A percentile compares a stretch with the other conserved stretches of the same genome.
Conservation (phyloP, 2,113 vertebrate species). For the Lamprotornis superbus region DNA sequence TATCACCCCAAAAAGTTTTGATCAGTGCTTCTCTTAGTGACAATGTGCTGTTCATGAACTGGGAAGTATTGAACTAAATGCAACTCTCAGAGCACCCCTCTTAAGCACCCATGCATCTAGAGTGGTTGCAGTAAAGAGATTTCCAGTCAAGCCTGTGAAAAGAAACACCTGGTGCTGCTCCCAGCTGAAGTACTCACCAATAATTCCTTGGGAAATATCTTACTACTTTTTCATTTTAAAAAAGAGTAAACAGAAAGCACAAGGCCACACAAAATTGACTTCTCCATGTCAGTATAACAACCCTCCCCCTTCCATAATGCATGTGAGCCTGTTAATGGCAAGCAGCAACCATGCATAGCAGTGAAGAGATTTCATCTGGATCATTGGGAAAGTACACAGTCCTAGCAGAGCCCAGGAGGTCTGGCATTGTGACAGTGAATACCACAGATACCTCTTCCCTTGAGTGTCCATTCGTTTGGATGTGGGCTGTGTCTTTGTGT, state of each 20-base stretch:
- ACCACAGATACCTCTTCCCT: constrained; percentile 44
- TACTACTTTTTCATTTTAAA: constrained; percentile 34
- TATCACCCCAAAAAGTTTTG: neutral
- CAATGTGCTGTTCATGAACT: neutral
- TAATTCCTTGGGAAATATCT: neutral
- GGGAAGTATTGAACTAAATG: neutral
- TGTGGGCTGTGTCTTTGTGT: constrained; percentile 47
- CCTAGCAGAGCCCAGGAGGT: constrained; percentile 48
- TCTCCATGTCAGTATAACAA: neutral
- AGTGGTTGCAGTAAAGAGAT: neutral
- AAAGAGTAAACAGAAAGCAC: constrained; percentile 54
- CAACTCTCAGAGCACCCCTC: neutral
- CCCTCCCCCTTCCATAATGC: constrained; percentile 20
- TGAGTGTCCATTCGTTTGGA: neutral
- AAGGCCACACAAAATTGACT: constrained; percentile 44
- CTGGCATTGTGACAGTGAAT: neutral
- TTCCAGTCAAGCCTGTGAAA: constrained; percentile 8
- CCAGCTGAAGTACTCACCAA: neutral
- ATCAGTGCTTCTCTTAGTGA: neutral
- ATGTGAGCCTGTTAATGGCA: constrained; percentile 28
- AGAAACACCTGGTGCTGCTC: neutral
- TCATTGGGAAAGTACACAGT: neutral
- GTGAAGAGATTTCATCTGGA: constrained; percentile 34
- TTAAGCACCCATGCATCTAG: neutral
- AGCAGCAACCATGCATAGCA: constrained; percentile 54